Evolutionary conservation across 1,140 invertebrate genomes (phyloP), one percentile per base, ranked within the genome.

Genomic region (Lysiphlebus fabarum): DNA sequence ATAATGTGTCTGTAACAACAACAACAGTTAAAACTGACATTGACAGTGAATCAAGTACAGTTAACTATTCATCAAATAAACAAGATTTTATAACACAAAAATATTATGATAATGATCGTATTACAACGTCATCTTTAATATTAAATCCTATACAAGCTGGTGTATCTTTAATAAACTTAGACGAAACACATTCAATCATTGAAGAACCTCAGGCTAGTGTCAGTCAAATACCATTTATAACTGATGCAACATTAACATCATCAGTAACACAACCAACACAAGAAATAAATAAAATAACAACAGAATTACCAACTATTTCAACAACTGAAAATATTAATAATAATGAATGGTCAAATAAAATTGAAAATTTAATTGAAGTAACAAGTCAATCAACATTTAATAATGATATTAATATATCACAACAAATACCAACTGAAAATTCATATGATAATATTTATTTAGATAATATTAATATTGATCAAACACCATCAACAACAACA

Each of bases 141-240:
- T 12, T 80, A 6, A 80, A 79, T 37, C 71, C 79, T 1, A 71
- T 82, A n/a, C 79, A 80, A 44, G 80, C 77, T 0, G 79, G 76
- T 1, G 70, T 82, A 4, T 68, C 77, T 0, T 49, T 82, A 3
- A 59, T 77, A 12, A 76, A 79, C 48, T 68, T 70, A 0, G 70
- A 64, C 0, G 61, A 75, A 14, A 61, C 67, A 6, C 42, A 70
- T 43, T 51, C 74, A 6, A 69, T 69, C 17, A 55, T 63, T 4
- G 26, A 54, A 0, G 56, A 62, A 2, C 43, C 51, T 10, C 9
- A 58, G 4, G 34, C 50, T 26, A 26, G 17, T 26, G 17, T 26
- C 17, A 26, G 17, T 26, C 17, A 26, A 26, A 26, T 4, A 26
- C 17, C 17, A 26, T 1, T 26, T 26, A 26, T 26, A 26, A 26